Conservation (phyloP, 2,888 invertebrate genomes). For the Philereme transversata region DNA sequence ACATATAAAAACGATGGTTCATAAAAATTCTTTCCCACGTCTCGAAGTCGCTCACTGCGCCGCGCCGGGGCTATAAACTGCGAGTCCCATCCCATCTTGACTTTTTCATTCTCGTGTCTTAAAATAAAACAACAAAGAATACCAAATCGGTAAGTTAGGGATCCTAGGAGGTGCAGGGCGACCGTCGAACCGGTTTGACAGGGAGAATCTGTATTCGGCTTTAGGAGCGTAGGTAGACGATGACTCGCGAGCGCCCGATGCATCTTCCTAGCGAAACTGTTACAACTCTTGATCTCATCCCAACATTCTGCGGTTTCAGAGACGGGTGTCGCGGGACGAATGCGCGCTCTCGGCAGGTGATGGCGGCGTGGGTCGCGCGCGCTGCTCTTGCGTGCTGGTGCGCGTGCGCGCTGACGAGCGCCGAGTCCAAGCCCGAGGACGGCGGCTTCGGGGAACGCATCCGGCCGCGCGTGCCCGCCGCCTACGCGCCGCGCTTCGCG, state of each 20-base stretch:
- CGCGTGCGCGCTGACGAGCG: conserved; percentile 53
- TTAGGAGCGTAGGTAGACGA: conserved; percentile 61
- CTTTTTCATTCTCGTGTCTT: conserved; percentile 58
- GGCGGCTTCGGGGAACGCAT: conserved; percentile 69
- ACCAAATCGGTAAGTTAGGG: conserved; percentile 72
- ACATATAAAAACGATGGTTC: conserved; percentile 15
- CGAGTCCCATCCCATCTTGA: conserved; percentile 41
- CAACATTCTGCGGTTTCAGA: conserved; percentile 53
- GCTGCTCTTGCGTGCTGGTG: conserved; percentile 64
- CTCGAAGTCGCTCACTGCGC: conserved; percentile 37
- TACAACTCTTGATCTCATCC: conserved; percentile 42
- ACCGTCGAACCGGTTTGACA: conserved; percentile 71
- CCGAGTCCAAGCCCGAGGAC: conserved; percentile 51
- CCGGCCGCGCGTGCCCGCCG: conserved; percentile 71
- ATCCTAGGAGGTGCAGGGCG: conserved; percentile 67
- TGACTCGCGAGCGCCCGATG: conserved; percentile 40
- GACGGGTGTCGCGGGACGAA: conserved; percentile 56
- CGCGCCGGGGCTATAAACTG: conserved; percentile 45
- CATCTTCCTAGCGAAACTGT: conserved; percentile 22
- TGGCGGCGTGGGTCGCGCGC: conserved; percentile 64
- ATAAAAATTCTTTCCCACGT: conserved; percentile 50
- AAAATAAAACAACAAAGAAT: conserved; percentile 70
- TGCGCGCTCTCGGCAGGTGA: conserved; percentile 69
- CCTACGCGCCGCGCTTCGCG: conserved; percentile 66
- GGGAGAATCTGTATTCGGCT: conserved; percentile 70